Evolutionary conservation across 2,113 vertebrate genomes (phyloP).

Genomic region (Pholis gunnellus): DNA sequence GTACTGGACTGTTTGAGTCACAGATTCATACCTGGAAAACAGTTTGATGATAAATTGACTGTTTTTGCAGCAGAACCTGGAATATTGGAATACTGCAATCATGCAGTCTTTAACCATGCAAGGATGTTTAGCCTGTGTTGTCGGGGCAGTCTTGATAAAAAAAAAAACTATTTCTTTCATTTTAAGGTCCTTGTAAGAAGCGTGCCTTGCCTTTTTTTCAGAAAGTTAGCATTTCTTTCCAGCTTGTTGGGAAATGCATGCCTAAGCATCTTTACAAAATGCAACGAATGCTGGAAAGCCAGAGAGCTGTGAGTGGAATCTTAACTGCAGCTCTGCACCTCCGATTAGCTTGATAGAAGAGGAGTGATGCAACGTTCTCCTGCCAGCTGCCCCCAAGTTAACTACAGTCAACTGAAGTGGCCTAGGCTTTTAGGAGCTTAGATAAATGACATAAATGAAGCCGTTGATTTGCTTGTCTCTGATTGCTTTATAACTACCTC

Average conservation of each 20-base stretch:
- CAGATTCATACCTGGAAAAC: background rate
- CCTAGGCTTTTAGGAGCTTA: slow-evolving; percentile 8
- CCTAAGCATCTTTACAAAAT: slow-evolving; percentile 65
- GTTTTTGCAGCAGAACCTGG: background rate
- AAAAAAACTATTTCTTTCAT: background rate
- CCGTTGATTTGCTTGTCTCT: background rate
- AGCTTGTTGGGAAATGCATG: slow-evolving; percentile 47
- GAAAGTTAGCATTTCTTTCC: slow-evolving; percentile 49
- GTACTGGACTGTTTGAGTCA: background rate
- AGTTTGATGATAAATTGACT: background rate
- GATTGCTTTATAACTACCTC: background rate
- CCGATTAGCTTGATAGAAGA: slow-evolving; percentile 49
- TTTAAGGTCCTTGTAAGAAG: background rate
- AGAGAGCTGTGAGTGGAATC: slow-evolving; percentile 62
- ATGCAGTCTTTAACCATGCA: background rate
- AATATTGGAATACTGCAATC: background rate
- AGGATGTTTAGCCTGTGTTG: background rate
- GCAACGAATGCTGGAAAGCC: slow-evolving; percentile 53
- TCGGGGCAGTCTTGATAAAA: background rate
- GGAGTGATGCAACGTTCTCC: slow-evolving; percentile 40
- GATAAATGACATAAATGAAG: background rate
- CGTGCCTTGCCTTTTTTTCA: background rate
- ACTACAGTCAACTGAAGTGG: slow-evolving; percentile 51
- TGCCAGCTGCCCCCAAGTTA: slow-evolving; percentile 31
- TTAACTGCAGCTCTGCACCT: slow-evolving; percentile 56